A percentile compares a stretch with the other conserved stretches of the same genome.
Evolutionary conservation across 2,113 vertebrate species (phyloP).

Genomic region (Tichodroma muraria): DNA sequence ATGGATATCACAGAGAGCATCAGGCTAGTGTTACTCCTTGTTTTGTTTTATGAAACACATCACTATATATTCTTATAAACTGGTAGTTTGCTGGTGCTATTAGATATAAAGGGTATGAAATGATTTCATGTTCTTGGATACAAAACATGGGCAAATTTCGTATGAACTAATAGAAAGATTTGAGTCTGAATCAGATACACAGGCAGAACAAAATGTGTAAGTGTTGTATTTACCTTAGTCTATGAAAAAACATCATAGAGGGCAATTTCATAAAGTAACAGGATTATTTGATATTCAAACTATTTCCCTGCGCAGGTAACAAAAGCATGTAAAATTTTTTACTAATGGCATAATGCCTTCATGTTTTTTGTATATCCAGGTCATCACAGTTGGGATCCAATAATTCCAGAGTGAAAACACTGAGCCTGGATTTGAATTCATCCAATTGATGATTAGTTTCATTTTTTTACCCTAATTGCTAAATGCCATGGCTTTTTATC

Average conservation of each 20-base stretch:
- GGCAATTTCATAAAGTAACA: background rate
- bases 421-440: background rate
- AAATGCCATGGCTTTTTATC: background rate
- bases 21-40: background rate
- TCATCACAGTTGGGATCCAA: background rate
- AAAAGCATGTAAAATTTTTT: background rate
- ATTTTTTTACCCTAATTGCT: background rate
- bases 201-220: background rate
- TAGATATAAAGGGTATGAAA: background rate
- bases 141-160: background rate
- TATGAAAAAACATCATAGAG: background rate
- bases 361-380: background rate
- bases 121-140: background rate
- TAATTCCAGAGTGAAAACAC: background rate
- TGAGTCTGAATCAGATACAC: background rate
- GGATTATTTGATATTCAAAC: background rate
- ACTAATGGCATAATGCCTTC: accelerated
- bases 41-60: background rate
- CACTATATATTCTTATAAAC: background rate
- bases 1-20: background rate
- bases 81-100: background rate
- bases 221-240: background rate
- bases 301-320: background rate
- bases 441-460: background rate
- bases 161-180: background rate